A percentile compares a stretch with the other conserved stretches of the same genome.
Evolutionary conservation across 1,140 invertebrate genomes (phyloP).

Genomic region (Adoxophyes honmai): DNA sequence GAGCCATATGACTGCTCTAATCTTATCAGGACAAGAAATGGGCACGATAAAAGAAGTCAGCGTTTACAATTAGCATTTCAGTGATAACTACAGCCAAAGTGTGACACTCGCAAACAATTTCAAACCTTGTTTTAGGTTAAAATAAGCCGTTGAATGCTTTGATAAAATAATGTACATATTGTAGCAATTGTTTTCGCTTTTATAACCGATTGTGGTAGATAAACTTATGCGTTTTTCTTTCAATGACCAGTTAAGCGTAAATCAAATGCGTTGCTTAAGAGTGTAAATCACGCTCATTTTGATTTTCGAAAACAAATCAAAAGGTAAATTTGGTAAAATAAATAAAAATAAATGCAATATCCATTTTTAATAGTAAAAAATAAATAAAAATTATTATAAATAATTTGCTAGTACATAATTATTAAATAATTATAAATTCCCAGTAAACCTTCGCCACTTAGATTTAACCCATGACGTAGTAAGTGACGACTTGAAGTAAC

Average conservation of each 20-base stretch:
- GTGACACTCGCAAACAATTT: not conserved
- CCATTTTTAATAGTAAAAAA: too few species aligned
- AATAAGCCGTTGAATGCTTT: not conserved
- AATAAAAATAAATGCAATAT: too few species aligned
- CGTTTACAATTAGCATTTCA: slow-evolving; percentile 58
- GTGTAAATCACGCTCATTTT: too few species aligned
- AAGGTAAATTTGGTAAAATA: too few species aligned
- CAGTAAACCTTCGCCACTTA: not conserved
- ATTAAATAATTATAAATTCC: too few species aligned
- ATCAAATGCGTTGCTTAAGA: too few species aligned
- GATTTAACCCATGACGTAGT: not conserved
- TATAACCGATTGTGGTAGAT: slow-evolving; percentile 1
- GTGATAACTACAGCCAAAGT: slow-evolving; percentile 52
- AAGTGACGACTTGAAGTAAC: too few species aligned
- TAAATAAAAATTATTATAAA: too few species aligned
- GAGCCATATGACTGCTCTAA: slow-evolving; percentile 64
- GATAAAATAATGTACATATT: not conserved
- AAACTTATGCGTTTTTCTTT: not conserved
- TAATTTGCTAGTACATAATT: too few species aligned
- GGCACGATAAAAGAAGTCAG: slow-evolving; percentile 58
- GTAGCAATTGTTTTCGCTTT: not conserved
- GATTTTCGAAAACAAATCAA: too few species aligned
- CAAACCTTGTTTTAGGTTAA: not conserved
- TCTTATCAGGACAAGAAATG: slow-evolving; percentile 62
- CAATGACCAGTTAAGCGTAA: too few species aligned